Evolutionary conservation across 1,140 invertebrate genomes (phyloP).

Genomic region (Euwallacea fornicatus): DNA sequence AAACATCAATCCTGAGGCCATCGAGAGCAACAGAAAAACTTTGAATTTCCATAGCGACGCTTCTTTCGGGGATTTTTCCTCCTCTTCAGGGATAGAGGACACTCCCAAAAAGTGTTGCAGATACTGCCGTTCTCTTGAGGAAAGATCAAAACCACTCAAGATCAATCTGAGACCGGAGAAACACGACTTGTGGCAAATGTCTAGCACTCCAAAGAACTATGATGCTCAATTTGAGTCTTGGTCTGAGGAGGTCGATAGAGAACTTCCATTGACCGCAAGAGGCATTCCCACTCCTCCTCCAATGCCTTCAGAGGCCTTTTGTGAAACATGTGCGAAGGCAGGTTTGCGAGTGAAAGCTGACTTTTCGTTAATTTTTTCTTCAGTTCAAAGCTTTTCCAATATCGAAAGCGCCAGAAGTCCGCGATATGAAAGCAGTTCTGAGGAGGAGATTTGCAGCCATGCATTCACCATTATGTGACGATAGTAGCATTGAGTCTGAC

Average conservation of each 20-base stretch:
- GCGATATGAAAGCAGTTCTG: constrained; percentile 31
- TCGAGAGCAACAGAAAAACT: constrained; percentile 14
- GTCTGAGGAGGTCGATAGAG: constrained; percentile 1
- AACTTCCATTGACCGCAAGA: neutral
- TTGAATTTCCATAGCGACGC: neutral
- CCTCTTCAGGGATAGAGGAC: too few relatives aligned
- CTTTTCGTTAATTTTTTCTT: neutral
- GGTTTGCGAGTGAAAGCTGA: too few relatives aligned
- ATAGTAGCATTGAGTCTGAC: neutral
- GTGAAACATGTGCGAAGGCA: too few relatives aligned
- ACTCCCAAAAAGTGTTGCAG: neutral
- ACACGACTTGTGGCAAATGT: too few relatives aligned
- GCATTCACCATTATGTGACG: constrained; percentile 26
- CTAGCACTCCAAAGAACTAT: too few relatives aligned
- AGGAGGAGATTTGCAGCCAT: constrained; percentile 33
- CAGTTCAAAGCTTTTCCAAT: constrained; percentile 13
- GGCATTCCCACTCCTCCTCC: constrained; percentile 13
- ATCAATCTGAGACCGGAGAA: too few relatives aligned
- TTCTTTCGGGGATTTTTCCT: neutral
- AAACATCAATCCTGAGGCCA: constrained; percentile 9
- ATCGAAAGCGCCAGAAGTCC: constrained; percentile 26
- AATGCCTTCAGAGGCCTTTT: neutral
- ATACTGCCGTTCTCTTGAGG: neutral
- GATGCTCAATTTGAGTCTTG: neutral
- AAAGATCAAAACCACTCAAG: too few relatives aligned